Evolutionary conservation across 2,797 vertebrate genomes (phyloP).

Genomic region (Cirrhinus mrigala): DNA sequence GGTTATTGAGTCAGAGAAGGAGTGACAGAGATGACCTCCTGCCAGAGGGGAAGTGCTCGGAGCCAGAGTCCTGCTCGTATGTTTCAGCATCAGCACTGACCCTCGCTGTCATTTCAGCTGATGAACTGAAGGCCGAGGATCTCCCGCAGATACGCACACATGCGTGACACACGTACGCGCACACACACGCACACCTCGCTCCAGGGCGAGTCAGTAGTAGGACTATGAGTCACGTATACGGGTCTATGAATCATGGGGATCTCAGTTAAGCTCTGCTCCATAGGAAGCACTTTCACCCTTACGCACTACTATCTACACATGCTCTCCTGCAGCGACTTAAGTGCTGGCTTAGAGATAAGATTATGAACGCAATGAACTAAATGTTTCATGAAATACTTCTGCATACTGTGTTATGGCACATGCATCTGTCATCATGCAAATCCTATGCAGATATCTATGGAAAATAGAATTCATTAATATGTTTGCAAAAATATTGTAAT

Average conservation of each 20-base stretch:
- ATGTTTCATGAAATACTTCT: not conserved
- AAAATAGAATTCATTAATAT: not conserved
- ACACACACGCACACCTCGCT: constrained; percentile 34
- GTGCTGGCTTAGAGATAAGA: not conserved
- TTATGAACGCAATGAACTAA: not conserved
- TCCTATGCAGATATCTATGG: not conserved
- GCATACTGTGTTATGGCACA: not conserved
- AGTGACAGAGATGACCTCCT: constrained; percentile 81
- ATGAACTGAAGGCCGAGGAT: constrained; percentile 47
- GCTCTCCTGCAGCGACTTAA: constrained; percentile 8
- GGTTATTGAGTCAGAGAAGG: constrained; percentile 66
- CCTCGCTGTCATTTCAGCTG: constrained; percentile 76
- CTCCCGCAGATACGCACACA: constrained; percentile 39
- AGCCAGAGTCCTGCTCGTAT: constrained; percentile 66
- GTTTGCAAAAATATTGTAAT: not conserved
- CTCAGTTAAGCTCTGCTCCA: constrained; percentile 37
- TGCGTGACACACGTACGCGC: not conserved
- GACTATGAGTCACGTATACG: constrained; percentile 50
- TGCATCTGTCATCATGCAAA: not conserved
- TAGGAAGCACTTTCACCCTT: constrained; percentile 35
- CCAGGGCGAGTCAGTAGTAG: constrained; percentile 52
- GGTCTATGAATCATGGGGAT: constrained; percentile 48
- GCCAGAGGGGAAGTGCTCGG: constrained; percentile 77
- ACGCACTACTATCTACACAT: not conserved
- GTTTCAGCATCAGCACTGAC: constrained; percentile 77